Evolutionary conservation across 2,113 vertebrate genomes (phyloP), one percentile per base, ranked within the genome.

Genomic region (Albula goreensis): DNA sequence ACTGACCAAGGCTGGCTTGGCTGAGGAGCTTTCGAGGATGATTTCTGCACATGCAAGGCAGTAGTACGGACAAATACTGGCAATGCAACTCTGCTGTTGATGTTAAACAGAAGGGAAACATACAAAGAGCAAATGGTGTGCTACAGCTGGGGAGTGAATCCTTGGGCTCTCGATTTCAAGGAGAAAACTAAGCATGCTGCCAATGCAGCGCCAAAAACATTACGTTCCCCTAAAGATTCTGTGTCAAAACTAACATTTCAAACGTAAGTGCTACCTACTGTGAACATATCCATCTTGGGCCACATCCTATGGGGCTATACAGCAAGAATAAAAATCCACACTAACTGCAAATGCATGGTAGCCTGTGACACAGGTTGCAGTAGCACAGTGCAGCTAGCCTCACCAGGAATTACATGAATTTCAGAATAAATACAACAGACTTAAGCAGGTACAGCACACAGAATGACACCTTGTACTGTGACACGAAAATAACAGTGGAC

Each of bases 401-500:
- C 22, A 66, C 48, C 82, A 51, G 82, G 50, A 50, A 56, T 51
- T 22, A 52, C 60, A 17, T 13, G 22, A n/a, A 74, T 74, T 2
- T 31, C 70, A 31, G 70, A 22, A 31, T 22, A 1, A 8, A 10
- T 5, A 31, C 17, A 8, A 31, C 70, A 25, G 13, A n/a, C 6
- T n/a, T n/a, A 17, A 8, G 63, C 19, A n/a, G 63, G 19, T 7
- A n/a, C 19, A n/a, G 63, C 63, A 15, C 5, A 78, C 66, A 57
- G 6, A 50, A 10, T n/a, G 53, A 60, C 77, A 25, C 53, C 41
- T 49, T 17, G 13, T 48, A 48, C 41, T 12, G 78, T 48, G 78
- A 49, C 48, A 79, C 31, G 0, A 80, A 3, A 85, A 12, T 83
- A 85, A 85, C 63, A 89, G 56, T 63, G 80, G 15, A 85, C 66